These are phyloP conservation scores for Pterostichus madidus DNA, from an alignment of 2,888 invertebrate genomes.

Conservation along the genomic window DNA sequence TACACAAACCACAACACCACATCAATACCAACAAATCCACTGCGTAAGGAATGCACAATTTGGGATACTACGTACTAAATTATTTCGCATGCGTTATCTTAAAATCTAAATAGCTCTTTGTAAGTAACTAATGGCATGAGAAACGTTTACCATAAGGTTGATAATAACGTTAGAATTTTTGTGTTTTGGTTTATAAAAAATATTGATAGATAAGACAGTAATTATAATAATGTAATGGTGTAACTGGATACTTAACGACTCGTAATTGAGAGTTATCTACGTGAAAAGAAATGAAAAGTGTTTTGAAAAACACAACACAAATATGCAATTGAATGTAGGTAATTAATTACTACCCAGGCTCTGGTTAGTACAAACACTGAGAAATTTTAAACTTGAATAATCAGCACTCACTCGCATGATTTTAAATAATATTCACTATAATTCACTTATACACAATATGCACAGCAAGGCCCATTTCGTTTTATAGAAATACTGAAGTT, in stretches of 20 bases:
- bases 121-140: slow-evolving; percentile 15
- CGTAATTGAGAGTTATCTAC: slow-evolving; percentile 16
- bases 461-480: slow-evolving; percentile 72
- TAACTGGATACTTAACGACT: not conserved
- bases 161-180: slow-evolving; percentile 35
- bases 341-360: slow-evolving; percentile 63
- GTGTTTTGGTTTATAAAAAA: slow-evolving; percentile 42
- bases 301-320: slow-evolving; percentile 55
- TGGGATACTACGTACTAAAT: not conserved
- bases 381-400: slow-evolving; percentile 47
- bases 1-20: slow-evolving; percentile 65
- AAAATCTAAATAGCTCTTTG: not conserved
- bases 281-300: slow-evolving; percentile 42
- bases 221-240: slow-evolving; percentile 14
- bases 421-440: slow-evolving; percentile 51
- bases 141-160: slow-evolving; percentile 19
- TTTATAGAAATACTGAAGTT: slow-evolving; percentile 72
- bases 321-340: slow-evolving; percentile 62
- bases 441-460: slow-evolving; percentile 60
- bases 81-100: slow-evolving; percentile 4
- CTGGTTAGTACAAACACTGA: slow-evolving; percentile 52
- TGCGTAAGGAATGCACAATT: not conserved
- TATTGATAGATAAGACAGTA: slow-evolving; percentile 19
- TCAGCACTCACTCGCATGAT: slow-evolving; percentile 61
- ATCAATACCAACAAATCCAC: slow-evolving; percentile 15